Base-by-base conservation (phyloP, 2,888 invertebrate species). In the Trichopoda pennipes region DNA sequence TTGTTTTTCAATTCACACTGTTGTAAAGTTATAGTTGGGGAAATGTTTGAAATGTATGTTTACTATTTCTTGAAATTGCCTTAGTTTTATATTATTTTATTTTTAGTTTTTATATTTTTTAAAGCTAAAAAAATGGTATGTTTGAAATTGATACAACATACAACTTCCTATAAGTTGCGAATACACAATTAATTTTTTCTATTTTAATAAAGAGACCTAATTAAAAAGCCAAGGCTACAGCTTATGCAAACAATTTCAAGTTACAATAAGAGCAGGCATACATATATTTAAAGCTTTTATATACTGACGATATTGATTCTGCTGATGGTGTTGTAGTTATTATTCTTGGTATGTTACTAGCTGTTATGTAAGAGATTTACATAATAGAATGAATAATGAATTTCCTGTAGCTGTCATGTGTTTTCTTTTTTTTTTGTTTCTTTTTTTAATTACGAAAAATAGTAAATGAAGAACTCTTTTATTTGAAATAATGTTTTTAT, bases 331-430 rank as follows among this genome's bases (percentile, higher is more conserved):
- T 49, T 42, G 10, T 51, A 51, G 53, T 53, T n/a, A 23, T 51
- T 51, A 9, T 68, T 51, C 3, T 51, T 56, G 55, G 28, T 8
- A 16, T 72, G 44, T 69, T 66, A 63, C 38, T 64, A 58, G 23
- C 69, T 55, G 56, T 75, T 75, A 23, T 63, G 72, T 58, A 49
- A 68, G 73, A 58, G 66, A 73, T 77, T 81, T 81, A 68, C 72
- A 81, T 77, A 81, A 81, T 68, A 73, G 81, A 73, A 81, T 81
- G 28, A 81, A 81, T 77, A 73, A 76, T 81, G 72, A 76, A 63
- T 63, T 77, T 81, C 76, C 68, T 72, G 73, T 42, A 44, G 60
- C 60, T 38, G 12, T 12, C n/a, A n/a, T 44, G 1, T 9, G 35
- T 35, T 9, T 35, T 35, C 12, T 42, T 32, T 74, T 72, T 68